These are phyloP conservation scores for Rhinichthys klamathensis DNA, from an alignment of 2,113 vertebrate species.

Conservation along the genomic window DNA sequence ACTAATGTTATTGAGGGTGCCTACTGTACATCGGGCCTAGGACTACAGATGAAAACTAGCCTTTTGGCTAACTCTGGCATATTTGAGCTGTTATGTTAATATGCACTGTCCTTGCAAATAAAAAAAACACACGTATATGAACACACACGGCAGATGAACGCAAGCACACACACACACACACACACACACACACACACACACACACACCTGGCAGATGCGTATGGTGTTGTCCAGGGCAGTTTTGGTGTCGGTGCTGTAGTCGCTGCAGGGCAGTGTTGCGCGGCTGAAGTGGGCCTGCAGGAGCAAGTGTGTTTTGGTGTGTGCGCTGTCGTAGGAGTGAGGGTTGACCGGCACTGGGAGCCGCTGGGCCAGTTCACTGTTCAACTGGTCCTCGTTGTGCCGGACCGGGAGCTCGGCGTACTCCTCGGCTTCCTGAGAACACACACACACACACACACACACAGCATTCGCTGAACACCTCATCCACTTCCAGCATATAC, in stretches of 20 bases:
- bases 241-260: conserved; percentile 95
- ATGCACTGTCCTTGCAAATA: too few species aligned
- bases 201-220: conserved; percentile 91
- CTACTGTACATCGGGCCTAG: too few species aligned
- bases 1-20: too few species aligned
- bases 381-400: conserved; percentile 98
- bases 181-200: not conserved
- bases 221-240: conserved; percentile 95
- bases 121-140: too few species aligned
- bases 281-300: conserved; percentile 94
- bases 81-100: too few species aligned
- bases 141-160: too few species aligned
- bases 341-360: conserved; percentile 92
- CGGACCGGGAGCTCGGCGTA: conserved; percentile 95
- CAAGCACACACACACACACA: too few species aligned
- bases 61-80: too few species aligned
- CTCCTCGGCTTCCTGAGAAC: conserved; percentile 88
- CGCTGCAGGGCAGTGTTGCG: conserved; percentile 88
- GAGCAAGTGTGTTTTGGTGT: conserved; percentile 94
- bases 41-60: too few species aligned
- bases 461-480: not conserved
- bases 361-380: conserved; percentile 89
- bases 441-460: conserved; percentile 34
- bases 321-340: conserved; percentile 93
- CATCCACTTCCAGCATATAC: too few species aligned